A percentile compares a stretch with the other conserved stretches of the same genome.
These are phyloP conservation scores for Auanema freiburgensis DNA, from an alignment of 2,888 invertebrate species.

Conservation along the genomic window DNA sequence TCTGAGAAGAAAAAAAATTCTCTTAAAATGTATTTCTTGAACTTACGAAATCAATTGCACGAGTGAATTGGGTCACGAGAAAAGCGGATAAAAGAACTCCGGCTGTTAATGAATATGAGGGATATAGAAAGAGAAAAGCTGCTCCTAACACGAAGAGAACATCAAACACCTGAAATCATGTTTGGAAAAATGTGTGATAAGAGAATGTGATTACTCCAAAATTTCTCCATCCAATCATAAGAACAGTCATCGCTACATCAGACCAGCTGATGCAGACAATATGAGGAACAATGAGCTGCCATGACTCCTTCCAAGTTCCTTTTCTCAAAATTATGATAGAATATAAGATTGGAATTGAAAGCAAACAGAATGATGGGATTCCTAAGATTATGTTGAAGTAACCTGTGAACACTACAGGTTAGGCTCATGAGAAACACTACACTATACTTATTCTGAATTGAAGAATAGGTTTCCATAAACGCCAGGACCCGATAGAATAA, in stretches of 20 bases:
- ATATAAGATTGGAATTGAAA: constrained; percentile 48
- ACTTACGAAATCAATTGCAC: constrained; percentile 20
- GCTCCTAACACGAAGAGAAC: constrained; percentile 40
- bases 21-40: constrained; percentile 1
- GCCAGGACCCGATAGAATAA: constrained; percentile 38
- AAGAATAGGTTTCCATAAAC: constrained; percentile 42
- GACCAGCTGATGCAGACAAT: constrained; percentile 51
- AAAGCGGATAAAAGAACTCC: constrained; percentile 8
- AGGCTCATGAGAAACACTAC: neutral
- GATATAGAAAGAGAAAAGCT: constrained; percentile 32
- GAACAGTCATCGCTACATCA: constrained; percentile 49
- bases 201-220: constrained; percentile 31
- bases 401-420: constrained; percentile 28
- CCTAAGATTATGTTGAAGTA: constrained; percentile 34
- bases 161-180: constrained; percentile 17
- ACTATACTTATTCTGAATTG: constrained; percentile 37
- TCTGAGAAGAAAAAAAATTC: constrained; percentile 30
- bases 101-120: constrained; percentile 12
- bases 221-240: constrained; percentile 40
- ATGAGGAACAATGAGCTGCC: constrained; percentile 46
- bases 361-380: constrained; percentile 41
- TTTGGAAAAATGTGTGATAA: neutral
- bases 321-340: constrained; percentile 32
- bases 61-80: constrained; percentile 14
- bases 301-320: constrained; percentile 22